A percentile compares a stretch with the other conserved stretches of the same genome.
These are phyloP conservation scores for Electrophaes corylata DNA, from an alignment of 2,888 invertebrate species.

Conservation along the genomic window DNA sequence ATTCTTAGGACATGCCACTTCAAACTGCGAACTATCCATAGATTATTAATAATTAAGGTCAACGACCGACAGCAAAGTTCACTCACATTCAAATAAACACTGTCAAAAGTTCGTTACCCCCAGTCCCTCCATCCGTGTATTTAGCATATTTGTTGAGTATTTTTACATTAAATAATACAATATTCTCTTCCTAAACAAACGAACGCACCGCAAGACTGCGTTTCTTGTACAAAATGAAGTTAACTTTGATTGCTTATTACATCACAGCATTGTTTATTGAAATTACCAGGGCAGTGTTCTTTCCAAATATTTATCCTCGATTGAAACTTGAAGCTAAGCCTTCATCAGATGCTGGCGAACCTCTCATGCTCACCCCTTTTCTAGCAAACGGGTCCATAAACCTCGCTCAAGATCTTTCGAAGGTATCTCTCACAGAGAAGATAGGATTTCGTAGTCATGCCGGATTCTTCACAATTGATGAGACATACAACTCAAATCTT, in stretches of 20 bases:
- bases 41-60: not conserved
- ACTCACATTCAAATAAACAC: not conserved
- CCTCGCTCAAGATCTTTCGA: slow-evolving; percentile 72
- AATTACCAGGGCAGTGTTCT: slow-evolving; percentile 7
- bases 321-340: slow-evolving; percentile 54
- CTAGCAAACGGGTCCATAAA: slow-evolving; percentile 77
- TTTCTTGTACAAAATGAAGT: slow-evolving; percentile 2
- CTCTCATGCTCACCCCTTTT: slow-evolving; percentile 84
- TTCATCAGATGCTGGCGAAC: slow-evolving; percentile 58
- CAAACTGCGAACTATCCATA: too few relatives aligned
- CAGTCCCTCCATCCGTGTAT: too few relatives aligned
- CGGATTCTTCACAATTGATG: slow-evolving; percentile 86
- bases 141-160: not conserved
- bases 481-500: slow-evolving; percentile 81
- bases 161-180: too few relatives aligned
- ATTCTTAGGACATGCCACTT: too few relatives aligned
- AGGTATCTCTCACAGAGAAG: slow-evolving; percentile 61
- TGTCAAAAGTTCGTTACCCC: not conserved
- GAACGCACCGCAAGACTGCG: not conserved
- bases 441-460: slow-evolving; percentile 81
- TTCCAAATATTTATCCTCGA: slow-evolving; percentile 62
- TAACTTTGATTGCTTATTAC: not conserved
- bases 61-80: not conserved
- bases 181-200: not conserved
- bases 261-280: slow-evolving; percentile 1